These are phyloP conservation scores for Hypanus sabinus DNA, from an alignment of 2,113 vertebrate species.

Conservation along the genomic window DNA sequence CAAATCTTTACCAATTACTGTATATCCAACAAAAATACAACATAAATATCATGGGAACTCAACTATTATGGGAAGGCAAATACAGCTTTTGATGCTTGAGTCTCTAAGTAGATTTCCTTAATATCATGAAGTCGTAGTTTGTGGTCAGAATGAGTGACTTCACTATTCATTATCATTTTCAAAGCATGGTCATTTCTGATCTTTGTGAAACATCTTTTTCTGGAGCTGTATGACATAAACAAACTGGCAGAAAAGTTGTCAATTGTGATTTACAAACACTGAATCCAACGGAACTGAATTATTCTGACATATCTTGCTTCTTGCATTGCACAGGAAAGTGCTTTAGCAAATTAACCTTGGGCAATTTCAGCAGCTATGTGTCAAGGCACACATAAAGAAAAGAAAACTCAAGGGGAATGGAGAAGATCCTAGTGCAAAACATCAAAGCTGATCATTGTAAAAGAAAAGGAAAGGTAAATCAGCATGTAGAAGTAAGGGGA, in stretches of 20 bases:
- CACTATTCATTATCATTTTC: not conserved
- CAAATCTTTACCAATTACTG: slow-evolving; percentile 1
- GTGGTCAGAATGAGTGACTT: no score
- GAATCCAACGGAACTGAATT: not conserved
- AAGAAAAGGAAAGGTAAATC: not conserved
- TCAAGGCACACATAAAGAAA: no score
- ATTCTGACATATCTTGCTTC: not conserved
- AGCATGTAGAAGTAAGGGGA: not conserved
- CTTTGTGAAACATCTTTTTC: not conserved
- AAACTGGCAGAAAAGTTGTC: not conserved
- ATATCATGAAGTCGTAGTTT: no score
- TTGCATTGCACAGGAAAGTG: not conserved
- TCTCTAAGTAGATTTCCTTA: not conserved
- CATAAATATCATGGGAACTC: not conserved
- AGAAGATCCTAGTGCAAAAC: not conserved
- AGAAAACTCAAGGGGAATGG: not conserved
- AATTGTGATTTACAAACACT: not conserved
- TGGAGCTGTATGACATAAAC: not conserved
- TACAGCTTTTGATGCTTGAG: no score
- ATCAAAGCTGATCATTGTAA: not conserved
- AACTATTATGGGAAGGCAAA: not conserved
- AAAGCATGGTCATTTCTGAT: not conserved
- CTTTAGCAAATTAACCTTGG: not conserved
- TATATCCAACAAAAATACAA: slow-evolving; percentile 17
- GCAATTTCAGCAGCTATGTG: not conserved